Evolutionary conservation across 1,140 invertebrate species (phyloP).

Genomic region (Macrobrachium nipponense): DNA sequence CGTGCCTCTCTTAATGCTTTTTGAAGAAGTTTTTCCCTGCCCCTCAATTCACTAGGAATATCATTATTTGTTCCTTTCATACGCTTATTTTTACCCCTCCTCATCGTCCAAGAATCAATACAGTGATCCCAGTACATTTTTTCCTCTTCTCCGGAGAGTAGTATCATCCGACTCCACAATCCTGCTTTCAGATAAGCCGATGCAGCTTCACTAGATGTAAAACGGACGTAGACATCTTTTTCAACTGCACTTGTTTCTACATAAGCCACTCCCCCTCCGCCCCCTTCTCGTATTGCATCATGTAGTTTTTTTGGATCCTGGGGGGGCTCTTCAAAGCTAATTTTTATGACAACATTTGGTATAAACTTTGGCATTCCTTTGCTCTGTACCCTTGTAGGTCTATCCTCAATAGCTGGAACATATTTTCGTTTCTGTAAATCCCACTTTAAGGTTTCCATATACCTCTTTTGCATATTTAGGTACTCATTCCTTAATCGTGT

Average conservation of each 20-base stretch:
- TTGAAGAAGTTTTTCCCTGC: slow-evolving; percentile 48
- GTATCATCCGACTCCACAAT: slow-evolving; percentile 48
- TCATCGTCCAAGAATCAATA: slow-evolving; percentile 25
- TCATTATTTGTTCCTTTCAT: background rate
- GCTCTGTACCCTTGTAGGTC: background rate
- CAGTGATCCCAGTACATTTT: slow-evolving; percentile 52
- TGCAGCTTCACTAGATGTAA: slow-evolving; percentile 32
- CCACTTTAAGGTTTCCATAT: slow-evolving; percentile 51
- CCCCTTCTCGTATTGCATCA: slow-evolving; percentile 35
- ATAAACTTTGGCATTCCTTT: slow-evolving; percentile 36
- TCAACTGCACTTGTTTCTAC: slow-evolving; percentile 47
- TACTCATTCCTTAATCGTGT: slow-evolving; percentile 54
- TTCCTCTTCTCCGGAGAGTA: slow-evolving; percentile 42
- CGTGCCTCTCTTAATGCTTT: slow-evolving; percentile 44
- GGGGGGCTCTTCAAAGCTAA: slow-evolving; percentile 51
- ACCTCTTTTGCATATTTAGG: slow-evolving; percentile 47
- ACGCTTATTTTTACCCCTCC: slow-evolving; percentile 21
- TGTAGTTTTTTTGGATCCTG: slow-evolving; percentile 49
- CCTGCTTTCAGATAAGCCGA: slow-evolving; percentile 29
- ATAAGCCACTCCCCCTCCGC: slow-evolving; percentile 37
- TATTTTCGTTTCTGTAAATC: slow-evolving; percentile 19
- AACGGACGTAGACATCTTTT: slow-evolving; percentile 53
- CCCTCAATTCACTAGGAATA: slow-evolving; percentile 22
- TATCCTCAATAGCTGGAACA: background rate
- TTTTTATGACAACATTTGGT: slow-evolving; percentile 50